Evolutionary conservation across 2,797 vertebrate species (phyloP), one percentile per base, ranked within the genome.

Genomic region (Cetoscarus ocellatus): DNA sequence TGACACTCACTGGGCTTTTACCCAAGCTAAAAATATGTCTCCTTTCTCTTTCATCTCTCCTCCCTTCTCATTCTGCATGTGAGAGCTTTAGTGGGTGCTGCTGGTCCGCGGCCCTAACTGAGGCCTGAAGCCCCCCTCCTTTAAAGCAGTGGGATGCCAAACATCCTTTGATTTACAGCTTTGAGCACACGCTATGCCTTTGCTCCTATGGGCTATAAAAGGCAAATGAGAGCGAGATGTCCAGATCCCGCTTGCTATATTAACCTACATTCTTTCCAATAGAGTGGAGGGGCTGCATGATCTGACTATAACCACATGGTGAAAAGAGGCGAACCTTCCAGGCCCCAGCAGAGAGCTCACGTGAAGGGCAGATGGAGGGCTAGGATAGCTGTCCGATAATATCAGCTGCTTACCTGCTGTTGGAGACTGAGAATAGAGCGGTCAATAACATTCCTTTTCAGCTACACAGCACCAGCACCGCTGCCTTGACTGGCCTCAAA

Each of bases 211-310:
- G 66, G 79, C 85, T 88, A 85, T 90, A 92, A 90, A 92, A 77
- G 80, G 79, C 82, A 85, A 89, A 90, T 79, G 80, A 88, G 84
- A 83, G 86, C 54, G 79, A 61, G 75, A 91, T 84, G 84, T 82
- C 85, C 82, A 84, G 85, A 86, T 92, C 86, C 85, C 86, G 35
- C 82, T 82, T 87, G 87, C 79, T 90, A 85, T 90, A 89, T 91
- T 92, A 92, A 92, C 91, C 80, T 82, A 80, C 87, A 92, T 93
- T 93, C 87, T 88, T 93, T 93, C 91, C 88, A 88, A 63, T 35
- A 56, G 79, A 75, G 83, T 73, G 47, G 83, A 80, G 67, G 58
- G 86, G 79, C 83, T 79, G 80, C 80, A 70, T 64, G 82, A 74
- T 72, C 71, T 75, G 85, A 88, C 84, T 86, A 73, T 72, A 83